Evolutionary conservation across 1,140 invertebrate species (phyloP), one percentile per base, ranked within the genome.

Genomic region (Euura saliciscinereae): DNA sequence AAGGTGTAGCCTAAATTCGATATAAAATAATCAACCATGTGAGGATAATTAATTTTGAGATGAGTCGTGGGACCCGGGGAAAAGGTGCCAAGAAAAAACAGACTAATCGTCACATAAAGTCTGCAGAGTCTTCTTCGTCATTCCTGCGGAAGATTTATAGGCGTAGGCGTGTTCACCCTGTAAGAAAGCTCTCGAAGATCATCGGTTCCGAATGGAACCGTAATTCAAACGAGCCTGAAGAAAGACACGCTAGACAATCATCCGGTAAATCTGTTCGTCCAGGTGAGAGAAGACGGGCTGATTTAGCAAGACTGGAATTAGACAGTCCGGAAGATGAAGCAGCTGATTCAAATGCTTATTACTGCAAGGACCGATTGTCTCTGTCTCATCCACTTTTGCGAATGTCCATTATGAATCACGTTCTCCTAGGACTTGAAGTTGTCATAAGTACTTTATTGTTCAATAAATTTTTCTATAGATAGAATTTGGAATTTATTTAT

Each of bases 391-490:
- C 51, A 6, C 51, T 59, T 59, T 59, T 59, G 51, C 6, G 51
- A 3, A 59, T 6, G 51, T 59, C 51, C 13, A n/a, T 59, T 11
- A 59, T 59, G 51, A 59, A 59, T 59, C 51, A 59, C 13, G 51
- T 59, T n/a, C 51, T 59, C 51, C 51, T 59, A 59, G 51, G 51
- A 59, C 10, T 59, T n/a, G 51, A 59, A 59, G 51, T 59, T 59
- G 51, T 59, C 6, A 59, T 59, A 11, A 59, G 51, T 6, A 59
- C 51, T 11, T n/a, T 59, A 59, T 59, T 59, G 5, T 59, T 59
- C 51, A 59, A 59, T 59, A 59, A 59, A 59, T 59, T 59, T 59
- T 59, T 59, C 5, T 59, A 59, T n/a, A 59, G 51, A 59, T 59
- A 59, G 13, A n/a, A 59, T 59, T 11, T 59, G 3, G 28, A 28